Evolutionary conservation across 2,888 invertebrate genomes (phyloP), one percentile per base, ranked within the genome.

Genomic region (Drosophila formosana): DNA sequence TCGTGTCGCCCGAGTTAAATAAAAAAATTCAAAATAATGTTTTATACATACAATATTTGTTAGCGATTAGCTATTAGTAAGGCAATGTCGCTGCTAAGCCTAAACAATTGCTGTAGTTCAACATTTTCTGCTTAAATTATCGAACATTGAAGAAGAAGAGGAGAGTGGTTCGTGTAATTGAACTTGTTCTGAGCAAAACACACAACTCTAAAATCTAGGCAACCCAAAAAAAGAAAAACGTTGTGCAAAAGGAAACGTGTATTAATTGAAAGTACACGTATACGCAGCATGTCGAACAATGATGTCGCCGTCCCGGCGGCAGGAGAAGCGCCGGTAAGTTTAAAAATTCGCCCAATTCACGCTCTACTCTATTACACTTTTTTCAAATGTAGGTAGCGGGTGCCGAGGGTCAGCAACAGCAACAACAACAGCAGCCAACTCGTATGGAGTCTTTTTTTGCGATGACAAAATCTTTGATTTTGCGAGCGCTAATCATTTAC

Each of bases 401-500:
- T 57, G 76, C 56, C n/a, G 77, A 76, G 51, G 76, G 75, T 32
- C 69, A 74, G 23, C 72, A 71, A 47, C 78, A 81, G 43, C 81
- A 78, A 41, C 86, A 73, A 11, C 88, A 75, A 34, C 86, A 82
- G 45, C 95, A 95, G 87, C 95, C 95, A 26, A 75, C 87, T 1
- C 95, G 94, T 92, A 91, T 95, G 93, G 96, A 96, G 91, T 96
- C 96, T 4, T 96, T 96, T 90, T 95, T 97, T 91, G 95, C 96
- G 0, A 94, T 98, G 70, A 94, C 96, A 6, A 98, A 98, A 92
- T 96, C 97, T 1, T 93, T 98, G 65, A 95, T 98, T 50, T 94
- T 98, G 58, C 94, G 98, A 83, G 98, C 96, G 68, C 93, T 98
- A 62, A 96, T 99, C 74, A 97, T 99, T 75, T 99, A 98, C 93